Percentiles rank a stretch among this genome's conserved stretches.
Evolutionary conservation across 2,113 vertebrate species (phyloP).

Genomic region (Paracyprichromis sp.): DNA sequence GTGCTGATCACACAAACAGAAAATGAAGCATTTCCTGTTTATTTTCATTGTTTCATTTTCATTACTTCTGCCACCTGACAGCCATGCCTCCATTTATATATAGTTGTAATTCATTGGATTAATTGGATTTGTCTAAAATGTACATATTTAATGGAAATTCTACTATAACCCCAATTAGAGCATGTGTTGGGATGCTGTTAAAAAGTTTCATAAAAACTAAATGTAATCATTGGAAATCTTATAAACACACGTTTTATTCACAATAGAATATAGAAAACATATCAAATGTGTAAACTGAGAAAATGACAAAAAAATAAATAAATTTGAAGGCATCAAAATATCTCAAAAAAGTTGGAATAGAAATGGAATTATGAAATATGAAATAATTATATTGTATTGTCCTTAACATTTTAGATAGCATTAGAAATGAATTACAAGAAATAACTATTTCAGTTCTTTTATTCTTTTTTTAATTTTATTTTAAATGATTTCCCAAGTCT

Average conservation of each 20-base stretch:
- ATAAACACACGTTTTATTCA: neutral
- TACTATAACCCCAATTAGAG: neutral
- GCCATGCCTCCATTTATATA: neutral
- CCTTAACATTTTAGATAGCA: neutral
- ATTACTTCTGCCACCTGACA: neutral
- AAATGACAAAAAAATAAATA: neutral
- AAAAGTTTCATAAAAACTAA: neutral
- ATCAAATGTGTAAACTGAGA: neutral
- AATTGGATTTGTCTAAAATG: neutral
- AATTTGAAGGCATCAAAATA: neutral
- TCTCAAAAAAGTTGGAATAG: fast-evolving
- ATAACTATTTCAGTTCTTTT: neutral
- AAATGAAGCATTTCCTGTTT: neutral
- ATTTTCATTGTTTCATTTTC: neutral
- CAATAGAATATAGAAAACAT: neutral
- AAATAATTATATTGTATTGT: neutral
- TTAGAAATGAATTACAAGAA: fast-evolving
- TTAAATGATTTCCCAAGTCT: neutral
- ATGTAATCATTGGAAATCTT: fast-evolving
- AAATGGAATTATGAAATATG: fast-evolving
- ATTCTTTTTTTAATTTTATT: neutral
- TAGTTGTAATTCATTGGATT: neutral
- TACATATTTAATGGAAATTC: neutral
- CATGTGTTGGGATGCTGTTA: neutral
- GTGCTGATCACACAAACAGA: neutral